Evolutionary conservation across 2,888 invertebrate genomes (phyloP).

Genomic region (Cephonodes hylas): DNA sequence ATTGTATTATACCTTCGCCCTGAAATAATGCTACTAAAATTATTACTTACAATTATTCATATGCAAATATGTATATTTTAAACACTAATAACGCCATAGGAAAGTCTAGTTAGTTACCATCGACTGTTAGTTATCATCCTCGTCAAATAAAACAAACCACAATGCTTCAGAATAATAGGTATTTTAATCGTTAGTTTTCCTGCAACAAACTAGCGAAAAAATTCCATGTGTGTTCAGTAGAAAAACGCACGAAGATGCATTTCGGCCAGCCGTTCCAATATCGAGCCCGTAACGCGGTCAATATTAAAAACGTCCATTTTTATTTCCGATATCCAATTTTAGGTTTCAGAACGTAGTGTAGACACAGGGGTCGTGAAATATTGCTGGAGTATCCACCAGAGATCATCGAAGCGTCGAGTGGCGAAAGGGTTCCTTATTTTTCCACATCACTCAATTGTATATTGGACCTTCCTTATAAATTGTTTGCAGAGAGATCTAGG

Average conservation of each 20-base stretch:
- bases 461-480: neutral
- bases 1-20: too few relatives aligned
- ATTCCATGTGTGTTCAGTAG: too few relatives aligned
- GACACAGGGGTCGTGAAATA: neutral
- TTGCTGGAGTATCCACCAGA: neutral
- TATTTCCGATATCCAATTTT: neutral
- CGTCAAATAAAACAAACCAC: too few relatives aligned
- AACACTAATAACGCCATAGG: too few relatives aligned
- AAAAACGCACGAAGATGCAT: neutral
- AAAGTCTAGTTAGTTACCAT: too few relatives aligned
- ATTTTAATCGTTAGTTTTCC: too few relatives aligned
- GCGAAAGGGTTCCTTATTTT: slow-evolving; percentile 2
- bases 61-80: too few relatives aligned
- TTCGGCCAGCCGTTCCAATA: neutral
- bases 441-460: neutral
- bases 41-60: too few relatives aligned
- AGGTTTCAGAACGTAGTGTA: neutral
- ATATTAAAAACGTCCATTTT: neutral
- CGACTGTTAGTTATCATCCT: too few relatives aligned
- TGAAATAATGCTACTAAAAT: too few relatives aligned
- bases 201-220: too few relatives aligned
- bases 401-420: neutral
- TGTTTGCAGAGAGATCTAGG: neutral
- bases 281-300: neutral
- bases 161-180: too few relatives aligned